These are phyloP conservation scores for Prietella phreatophila DNA, from an alignment of 2,113 vertebrate species.

Conservation along the genomic window DNA sequence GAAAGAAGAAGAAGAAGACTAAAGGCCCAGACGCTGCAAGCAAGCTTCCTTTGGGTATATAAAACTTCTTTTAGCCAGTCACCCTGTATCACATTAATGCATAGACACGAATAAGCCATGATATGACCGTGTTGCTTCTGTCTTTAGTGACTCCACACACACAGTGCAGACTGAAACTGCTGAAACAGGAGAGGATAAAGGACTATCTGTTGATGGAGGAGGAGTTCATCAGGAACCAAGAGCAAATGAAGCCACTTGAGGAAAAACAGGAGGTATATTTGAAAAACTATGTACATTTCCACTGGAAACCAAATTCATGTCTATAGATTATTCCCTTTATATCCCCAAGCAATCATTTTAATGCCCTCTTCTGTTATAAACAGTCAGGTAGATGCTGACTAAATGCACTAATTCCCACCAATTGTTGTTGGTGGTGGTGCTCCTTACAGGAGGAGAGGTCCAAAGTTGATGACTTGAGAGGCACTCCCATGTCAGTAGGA, in stretches of 20 bases:
- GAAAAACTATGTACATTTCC: not conserved
- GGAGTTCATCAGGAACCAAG: slow-evolving; percentile 98
- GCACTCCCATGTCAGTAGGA: slow-evolving; percentile 96
- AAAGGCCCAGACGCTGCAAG: slow-evolving; percentile 98
- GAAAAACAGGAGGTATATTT: slow-evolving; percentile 92
- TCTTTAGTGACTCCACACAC: slow-evolving; percentile 92
- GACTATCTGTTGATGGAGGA: slow-evolving; percentile 98
- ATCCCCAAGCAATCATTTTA: not conserved
- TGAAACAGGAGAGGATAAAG: slow-evolving; percentile 96
- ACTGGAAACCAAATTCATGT: not conserved
- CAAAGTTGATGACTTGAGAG: slow-evolving; percentile 94
- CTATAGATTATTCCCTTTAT: not conserved
- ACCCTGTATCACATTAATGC: not conserved
- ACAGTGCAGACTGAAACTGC: slow-evolving; percentile 91
- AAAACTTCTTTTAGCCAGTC: not conserved
- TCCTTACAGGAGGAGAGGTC: slow-evolving; percentile 88
- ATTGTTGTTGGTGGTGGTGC: slow-evolving; percentile 8
- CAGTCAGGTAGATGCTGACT: not conserved
- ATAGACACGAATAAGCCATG: not conserved
- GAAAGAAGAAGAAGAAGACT: slow-evolving; percentile 96
- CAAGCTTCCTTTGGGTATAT: slow-evolving; percentile 90
- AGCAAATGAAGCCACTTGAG: slow-evolving; percentile 98
- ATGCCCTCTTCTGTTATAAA: not conserved
- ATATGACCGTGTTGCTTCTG: not conserved
- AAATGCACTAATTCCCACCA: not conserved